Conservation (phyloP, 2,888 invertebrate genomes). For the Flexamia atlantica region DNA sequence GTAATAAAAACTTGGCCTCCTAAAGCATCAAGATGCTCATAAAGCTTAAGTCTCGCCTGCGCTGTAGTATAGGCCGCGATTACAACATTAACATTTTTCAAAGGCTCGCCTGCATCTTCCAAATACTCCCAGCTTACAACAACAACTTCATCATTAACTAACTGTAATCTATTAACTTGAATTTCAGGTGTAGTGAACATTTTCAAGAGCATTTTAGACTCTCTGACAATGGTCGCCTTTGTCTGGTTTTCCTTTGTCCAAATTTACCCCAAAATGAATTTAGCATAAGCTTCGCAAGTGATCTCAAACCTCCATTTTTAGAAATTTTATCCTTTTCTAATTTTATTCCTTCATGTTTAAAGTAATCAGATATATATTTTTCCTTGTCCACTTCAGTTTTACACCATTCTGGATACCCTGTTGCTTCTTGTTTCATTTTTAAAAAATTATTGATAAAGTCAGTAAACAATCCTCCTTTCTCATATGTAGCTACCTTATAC, state of each 20-base stretch:
- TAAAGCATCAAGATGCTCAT: slow-evolving; percentile 50
- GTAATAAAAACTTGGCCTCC: slow-evolving; percentile 32
- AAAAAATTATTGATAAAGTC: slow-evolving; percentile 67
- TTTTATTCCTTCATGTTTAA: slow-evolving; percentile 66
- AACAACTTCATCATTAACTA: slow-evolving; percentile 31
- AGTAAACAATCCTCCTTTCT: no score
- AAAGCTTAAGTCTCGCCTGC: slow-evolving; percentile 57
- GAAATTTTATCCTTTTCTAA: slow-evolving; percentile 67
- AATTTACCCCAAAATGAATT: slow-evolving; percentile 70
- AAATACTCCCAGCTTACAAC: slow-evolving; percentile 32
- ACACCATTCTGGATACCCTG: slow-evolving; percentile 14
- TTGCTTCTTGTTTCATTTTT: slow-evolving; percentile 62
- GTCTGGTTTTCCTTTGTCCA: slow-evolving; percentile 61
- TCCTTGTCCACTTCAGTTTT: slow-evolving; percentile 61
- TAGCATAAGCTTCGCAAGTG: slow-evolving; percentile 68
- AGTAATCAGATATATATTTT: slow-evolving; percentile 23
- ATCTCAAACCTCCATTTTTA: slow-evolving; percentile 67
- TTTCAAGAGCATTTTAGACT: not conserved
- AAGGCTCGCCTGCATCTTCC: slow-evolving; percentile 25
- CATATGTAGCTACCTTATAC: no score
- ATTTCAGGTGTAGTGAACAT: not conserved
- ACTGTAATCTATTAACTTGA: slow-evolving; percentile 1
- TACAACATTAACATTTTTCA: slow-evolving; percentile 48
- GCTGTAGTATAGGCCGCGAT: slow-evolving; percentile 55
- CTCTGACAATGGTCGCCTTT: not conserved